Base-by-base conservation (phyloP, 2,797 vertebrate genomes). In the Setipinna tenuifilis region DNA sequence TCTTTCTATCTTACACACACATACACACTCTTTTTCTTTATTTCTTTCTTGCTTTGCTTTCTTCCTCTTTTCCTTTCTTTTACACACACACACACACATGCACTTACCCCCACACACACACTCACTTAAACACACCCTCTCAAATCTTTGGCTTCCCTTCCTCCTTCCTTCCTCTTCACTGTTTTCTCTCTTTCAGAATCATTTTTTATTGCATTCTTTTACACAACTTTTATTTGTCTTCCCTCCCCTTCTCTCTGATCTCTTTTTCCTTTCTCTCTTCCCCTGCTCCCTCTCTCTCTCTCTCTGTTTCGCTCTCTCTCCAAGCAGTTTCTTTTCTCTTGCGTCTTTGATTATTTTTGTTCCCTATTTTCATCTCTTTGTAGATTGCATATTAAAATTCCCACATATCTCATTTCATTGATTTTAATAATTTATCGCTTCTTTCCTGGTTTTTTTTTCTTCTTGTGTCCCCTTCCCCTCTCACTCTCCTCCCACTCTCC, bases 131-230 rank as follows among this genome's bases (percentile, higher is more conserved):
- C 50, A 54, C 50, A 54, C 1, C 58, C 19, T 9, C 71, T 21
- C 6, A 78, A 41, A 78, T 78, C 71, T 78, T 75, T 75, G 12
- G 11, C 65, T 28, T 71, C 12, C 65, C 31, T 75, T 17, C 31
- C 7, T 78, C 31, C 71, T 78, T 78, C 17, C 71, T 78, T 19
- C 71, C 35, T 41, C 71, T 17, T 17, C 6, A 44, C 35, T 78
- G 35, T 78, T 78, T 78, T 78, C 71, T 78, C 71, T 78, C 71
- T 44, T 21, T 31, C 31, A 5, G 35, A 78, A 78, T 78, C 71
- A 44, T 78, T 75, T 71, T 78, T 78, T 78, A 78, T 78, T 41
- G 19, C 71, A 78, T 78, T 78, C 71, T 78, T 78, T 78, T 41
- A 78, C 71, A 78, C 61, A 23, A 6, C 44, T 78, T 78, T 78